Conservation (phyloP, 2,113 vertebrate genomes). For the Scartelaos histophorus region DNA sequence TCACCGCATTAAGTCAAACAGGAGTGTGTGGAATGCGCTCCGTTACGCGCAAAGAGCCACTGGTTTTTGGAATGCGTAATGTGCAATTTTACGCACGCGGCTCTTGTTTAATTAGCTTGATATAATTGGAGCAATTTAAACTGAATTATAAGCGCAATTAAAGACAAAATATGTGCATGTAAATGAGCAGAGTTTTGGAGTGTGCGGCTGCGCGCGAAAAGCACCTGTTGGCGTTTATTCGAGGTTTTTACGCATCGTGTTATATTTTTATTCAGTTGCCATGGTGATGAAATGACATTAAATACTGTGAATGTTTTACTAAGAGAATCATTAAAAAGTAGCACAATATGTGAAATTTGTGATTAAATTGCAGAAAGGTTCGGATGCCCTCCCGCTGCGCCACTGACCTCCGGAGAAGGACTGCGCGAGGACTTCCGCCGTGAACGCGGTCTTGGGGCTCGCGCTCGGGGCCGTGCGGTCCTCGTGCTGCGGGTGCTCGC, state of each 20-base stretch:
- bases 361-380: no score
- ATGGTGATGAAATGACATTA: no score
- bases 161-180: neutral
- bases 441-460: slow-evolving; percentile 94
- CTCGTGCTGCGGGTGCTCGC: slow-evolving; percentile 90
- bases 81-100: neutral
- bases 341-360: neutral
- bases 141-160: neutral
- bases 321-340: neutral
- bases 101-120: neutral
- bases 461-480: slow-evolving; percentile 68
- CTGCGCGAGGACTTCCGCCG: slow-evolving; percentile 94
- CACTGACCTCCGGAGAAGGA: slow-evolving; percentile 95
- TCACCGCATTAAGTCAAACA: neutral
- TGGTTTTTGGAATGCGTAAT: neutral
- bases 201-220: neutral
- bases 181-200: neutral
- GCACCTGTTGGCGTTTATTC: neutral
- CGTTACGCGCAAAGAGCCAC: no score
- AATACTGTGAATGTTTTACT: no score
- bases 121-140: neutral
- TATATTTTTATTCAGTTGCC: no score
- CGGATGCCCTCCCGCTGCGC: no score
- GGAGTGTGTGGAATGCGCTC: no score
- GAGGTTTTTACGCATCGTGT: no score